Conservation (phyloP, 2,888 invertebrate genomes). For the Apodemia hepburni region DNA sequence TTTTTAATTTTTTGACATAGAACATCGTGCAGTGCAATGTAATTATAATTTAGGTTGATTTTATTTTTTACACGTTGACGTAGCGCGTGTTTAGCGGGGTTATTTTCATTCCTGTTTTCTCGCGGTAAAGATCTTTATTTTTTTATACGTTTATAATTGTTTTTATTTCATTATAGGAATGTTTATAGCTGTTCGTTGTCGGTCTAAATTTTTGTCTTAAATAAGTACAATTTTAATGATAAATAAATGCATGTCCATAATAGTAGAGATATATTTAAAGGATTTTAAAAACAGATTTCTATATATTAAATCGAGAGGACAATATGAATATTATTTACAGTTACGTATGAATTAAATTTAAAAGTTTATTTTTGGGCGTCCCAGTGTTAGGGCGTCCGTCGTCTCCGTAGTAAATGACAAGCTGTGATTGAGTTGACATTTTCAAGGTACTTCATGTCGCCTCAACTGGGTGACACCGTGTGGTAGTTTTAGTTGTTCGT, state of each 20-base stretch:
- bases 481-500: slow-evolving; percentile 59
- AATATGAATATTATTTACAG: slow-evolving; percentile 77
- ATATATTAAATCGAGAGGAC: slow-evolving; percentile 70
- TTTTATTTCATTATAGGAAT: slow-evolving; percentile 45
- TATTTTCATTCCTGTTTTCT: slow-evolving; percentile 65
- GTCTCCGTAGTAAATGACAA: slow-evolving; percentile 40
- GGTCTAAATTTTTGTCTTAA: slow-evolving; percentile 66
- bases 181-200: slow-evolving; percentile 52
- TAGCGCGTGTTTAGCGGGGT: slow-evolving; percentile 44
- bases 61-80: slow-evolving; percentile 32
- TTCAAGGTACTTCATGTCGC: slow-evolving; percentile 52
- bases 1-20: slow-evolving; percentile 34
- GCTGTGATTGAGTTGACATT: slow-evolving; percentile 64
- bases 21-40: slow-evolving; percentile 35
- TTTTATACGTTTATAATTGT: slow-evolving; percentile 66
- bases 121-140: slow-evolving; percentile 76
- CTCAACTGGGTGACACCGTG: slow-evolving; percentile 31
- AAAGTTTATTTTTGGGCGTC: slow-evolving; percentile 46
- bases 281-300: slow-evolving; percentile 70
- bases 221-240: slow-evolving; percentile 72
- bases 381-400: slow-evolving; percentile 25
- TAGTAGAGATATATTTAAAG: slow-evolving; percentile 69
- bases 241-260: slow-evolving; percentile 65
- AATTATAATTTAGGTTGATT: slow-evolving; percentile 29
- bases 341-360: slow-evolving; percentile 40